A percentile compares a stretch with the other conserved stretches of the same genome.
phyloP scores from a whole-genome alignment of 1,140 invertebrate species.

The Dreissena polymorpha region DNA sequence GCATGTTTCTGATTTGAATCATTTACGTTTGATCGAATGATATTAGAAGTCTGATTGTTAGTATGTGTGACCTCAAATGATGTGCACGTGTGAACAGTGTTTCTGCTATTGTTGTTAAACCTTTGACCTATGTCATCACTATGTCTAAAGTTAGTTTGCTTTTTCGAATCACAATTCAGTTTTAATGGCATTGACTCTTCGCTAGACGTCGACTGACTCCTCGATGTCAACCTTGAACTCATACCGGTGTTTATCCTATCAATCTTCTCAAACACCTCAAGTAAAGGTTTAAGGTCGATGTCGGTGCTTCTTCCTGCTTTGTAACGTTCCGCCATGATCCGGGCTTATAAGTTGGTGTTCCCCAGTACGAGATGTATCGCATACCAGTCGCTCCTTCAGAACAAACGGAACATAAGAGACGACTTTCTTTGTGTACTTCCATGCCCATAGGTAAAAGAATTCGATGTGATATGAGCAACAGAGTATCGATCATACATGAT shows the following conservation, averaged over 20 bases:
- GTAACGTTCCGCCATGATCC: constrained; percentile 49
- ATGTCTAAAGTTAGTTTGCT: background rate
- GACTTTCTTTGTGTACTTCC: constrained; percentile 41
- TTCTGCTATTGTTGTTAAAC: background rate
- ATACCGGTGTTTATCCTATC: constrained; percentile 48
- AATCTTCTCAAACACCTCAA: constrained; percentile 35
- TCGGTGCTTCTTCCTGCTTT: constrained; percentile 28
- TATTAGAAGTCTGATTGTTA: background rate
- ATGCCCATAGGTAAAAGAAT: constrained; percentile 42
- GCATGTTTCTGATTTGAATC: no score
- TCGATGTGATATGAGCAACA: no score
- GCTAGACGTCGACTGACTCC: background rate
- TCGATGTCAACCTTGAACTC: background rate
- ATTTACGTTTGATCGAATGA: no score
- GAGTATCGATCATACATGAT: no score
- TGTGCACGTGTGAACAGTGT: background rate
- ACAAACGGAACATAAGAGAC: constrained; percentile 35
- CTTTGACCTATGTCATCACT: background rate
- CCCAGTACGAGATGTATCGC: constrained; percentile 46
- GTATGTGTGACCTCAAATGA: background rate
- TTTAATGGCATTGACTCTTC: background rate
- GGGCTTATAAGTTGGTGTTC: constrained; percentile 7
- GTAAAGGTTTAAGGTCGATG: constrained; percentile 32
- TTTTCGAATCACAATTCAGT: background rate
- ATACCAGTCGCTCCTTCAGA: constrained; percentile 2